Base-by-base conservation (phyloP, 2,888 invertebrate species). In the Acheta domesticus region DNA sequence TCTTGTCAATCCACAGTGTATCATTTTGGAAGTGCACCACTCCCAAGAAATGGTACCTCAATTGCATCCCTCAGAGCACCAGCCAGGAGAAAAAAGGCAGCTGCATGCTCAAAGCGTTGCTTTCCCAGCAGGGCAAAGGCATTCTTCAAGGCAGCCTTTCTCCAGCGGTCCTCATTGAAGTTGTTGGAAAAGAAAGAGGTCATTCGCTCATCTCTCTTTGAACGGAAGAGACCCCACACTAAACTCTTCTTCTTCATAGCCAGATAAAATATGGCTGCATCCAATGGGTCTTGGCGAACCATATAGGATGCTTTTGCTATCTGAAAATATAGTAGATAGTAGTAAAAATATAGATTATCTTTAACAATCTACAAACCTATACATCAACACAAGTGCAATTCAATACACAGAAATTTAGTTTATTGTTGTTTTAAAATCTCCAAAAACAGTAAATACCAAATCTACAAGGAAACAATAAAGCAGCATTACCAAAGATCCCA, bases 221-320 rank as follows among this genome's bases (percentile, higher is more conserved):
- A 97, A 80, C 93, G 92, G 88, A 96, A 99, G 77, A 99, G 88
- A 0, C 98, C 99, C 95, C 98, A 98, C 0, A 99, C 91, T 5
- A 99, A 89, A 84, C 94, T 97, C 85, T 99, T 97, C 89, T 99
- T 99, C 87, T 94, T 97, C 96, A 99, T 96, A 1, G 99, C 99
- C 82, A 99, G 89, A 87, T 99, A 99, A 86, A 95, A 99, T 2
- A 99, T 89, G 0, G 99, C 98, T 0, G 99, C 98, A 86, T 99
- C 99, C 88, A 99, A 91, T 0, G 99, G 99, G 85, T 99, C 97
- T 85, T 97, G 96, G 79, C 95, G 93, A 5, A 90, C 88, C 88
- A 96, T 96, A 87, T 96, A 99, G 0, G 98, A 93, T 1, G 96
- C 93, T 86, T 98, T 98, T 0, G 99, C 98, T 49, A 99, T 86